Percentiles rank a stretch among this genome's conserved stretches.
Evolutionary conservation across 2,797 vertebrate species (phyloP).

Genomic region (Phrynocephalus forsythii): DNA sequence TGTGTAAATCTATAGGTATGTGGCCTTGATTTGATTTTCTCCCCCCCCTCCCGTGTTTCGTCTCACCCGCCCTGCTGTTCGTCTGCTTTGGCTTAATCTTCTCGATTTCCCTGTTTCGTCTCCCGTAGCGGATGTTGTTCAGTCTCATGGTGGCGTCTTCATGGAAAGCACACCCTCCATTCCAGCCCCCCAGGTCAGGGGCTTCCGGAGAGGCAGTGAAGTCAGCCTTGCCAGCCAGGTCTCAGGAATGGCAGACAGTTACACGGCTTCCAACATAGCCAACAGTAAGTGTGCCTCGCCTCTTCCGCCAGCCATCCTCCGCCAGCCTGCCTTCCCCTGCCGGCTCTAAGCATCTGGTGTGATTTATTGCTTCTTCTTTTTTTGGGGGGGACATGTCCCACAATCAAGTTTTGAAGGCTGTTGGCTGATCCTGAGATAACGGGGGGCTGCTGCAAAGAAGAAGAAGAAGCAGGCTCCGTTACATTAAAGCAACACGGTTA

Average conservation of each 20-base stretch:
- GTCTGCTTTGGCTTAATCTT: slow-evolving; percentile 74
- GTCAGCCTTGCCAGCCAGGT: slow-evolving; percentile 99
- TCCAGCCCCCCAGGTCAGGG: slow-evolving; percentile 86
- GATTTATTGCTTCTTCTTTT: no score
- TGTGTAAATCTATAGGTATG: slow-evolving; percentile 22
- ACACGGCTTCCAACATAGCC: slow-evolving; percentile 94
- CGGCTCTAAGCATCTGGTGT: no score
- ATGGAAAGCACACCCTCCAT: slow-evolving; percentile 89
- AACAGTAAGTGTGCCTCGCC: slow-evolving; percentile 90
- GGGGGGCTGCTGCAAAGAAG: background rate
- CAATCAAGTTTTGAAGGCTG: background rate
- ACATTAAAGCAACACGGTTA: no score
- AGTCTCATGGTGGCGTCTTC: slow-evolving; percentile 95
- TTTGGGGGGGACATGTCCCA: background rate
- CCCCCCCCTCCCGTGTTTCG: slow-evolving; percentile 25
- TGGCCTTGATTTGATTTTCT: slow-evolving; percentile 14
- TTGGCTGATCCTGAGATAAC: background rate
- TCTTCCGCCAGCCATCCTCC: background rate
- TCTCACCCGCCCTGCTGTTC: slow-evolving; percentile 64
- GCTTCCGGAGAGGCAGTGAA: slow-evolving; percentile 95
- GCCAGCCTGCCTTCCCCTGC: background rate
- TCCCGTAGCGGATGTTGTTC: slow-evolving; percentile 94
- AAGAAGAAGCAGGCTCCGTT: background rate
- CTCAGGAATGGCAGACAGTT: slow-evolving; percentile 98
- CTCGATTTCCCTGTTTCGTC: slow-evolving; percentile 83